Base-by-base conservation (phyloP, 2,113 vertebrate species). In the Pseudolaguvia tuberculata region DNA sequence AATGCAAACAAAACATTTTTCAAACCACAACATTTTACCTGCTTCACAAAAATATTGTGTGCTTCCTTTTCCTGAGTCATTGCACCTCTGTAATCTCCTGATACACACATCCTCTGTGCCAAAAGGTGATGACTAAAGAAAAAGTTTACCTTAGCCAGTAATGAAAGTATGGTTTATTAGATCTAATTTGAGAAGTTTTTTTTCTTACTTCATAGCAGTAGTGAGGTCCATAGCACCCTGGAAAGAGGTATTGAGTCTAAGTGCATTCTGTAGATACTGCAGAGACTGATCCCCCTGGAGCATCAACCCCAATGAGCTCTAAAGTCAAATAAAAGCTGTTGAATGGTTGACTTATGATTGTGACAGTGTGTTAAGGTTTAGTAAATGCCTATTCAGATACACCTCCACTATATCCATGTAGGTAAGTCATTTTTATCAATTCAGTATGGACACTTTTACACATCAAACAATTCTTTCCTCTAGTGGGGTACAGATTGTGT, bases 21-120 rank as follows among this genome's bases (percentile, higher is more conserved):
- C 14, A 68, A 5, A 50, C 13, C 10, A 1, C 11, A 12, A 31
- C 47, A 42, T 48, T 88, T 77, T 15, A 93, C 92, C 90, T 90
- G 71, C 50, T 75, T 77, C 57, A 88, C 90, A 75, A 91, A 93
- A 52, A 90, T 88, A 72, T 82, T 66, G 27, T 90, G 86, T 15
- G 92, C 90, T 42, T 92, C 90, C 68, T 89, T 93, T 79, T 93
- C 92, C 27, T 92, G 90, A 48, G 78, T 86, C 88, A 93, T 91
- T 17, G 90, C 91, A 75, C 80, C 75, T 78, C 92, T 82, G 85
- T 92, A 93, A 78, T 93, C 91, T 25, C 90, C 91, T 35, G 86
- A 84, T 29, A 82, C 87, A 82, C 91, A 92, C 83, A 90, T 84
- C 77, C 86, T 87, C 84, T 91, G 90, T 48, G 92, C 88, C 85